These are phyloP conservation scores for Petrosia ficiformis DNA, from an alignment of 37 sponge, comb jelly and placozoan species.

Conservation along the genomic window DNA sequence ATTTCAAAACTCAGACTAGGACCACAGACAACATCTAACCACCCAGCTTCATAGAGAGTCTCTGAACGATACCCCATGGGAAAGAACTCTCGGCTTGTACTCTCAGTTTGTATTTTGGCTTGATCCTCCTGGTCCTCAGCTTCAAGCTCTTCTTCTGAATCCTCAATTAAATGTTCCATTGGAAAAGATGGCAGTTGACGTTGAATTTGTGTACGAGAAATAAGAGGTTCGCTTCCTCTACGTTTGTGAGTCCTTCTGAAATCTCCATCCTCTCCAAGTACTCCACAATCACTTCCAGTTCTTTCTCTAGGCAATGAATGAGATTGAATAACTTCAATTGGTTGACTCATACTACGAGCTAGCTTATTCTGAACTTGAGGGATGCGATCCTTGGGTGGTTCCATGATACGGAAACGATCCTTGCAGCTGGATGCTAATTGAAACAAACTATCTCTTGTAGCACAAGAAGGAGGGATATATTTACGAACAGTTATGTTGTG, in stretches of 20 bases:
- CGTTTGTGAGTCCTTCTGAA: not conserved
- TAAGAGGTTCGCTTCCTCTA: not conserved
- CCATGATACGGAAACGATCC: conserved; percentile 46
- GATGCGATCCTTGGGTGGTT: not conserved
- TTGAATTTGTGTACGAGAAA: not conserved
- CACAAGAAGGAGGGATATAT: conserved; percentile 59
- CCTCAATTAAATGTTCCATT: not conserved
- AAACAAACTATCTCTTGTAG: conserved; percentile 52
- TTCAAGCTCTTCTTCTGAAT: not conserved
- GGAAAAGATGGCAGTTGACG: too few relatives aligned
- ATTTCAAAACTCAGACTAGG: conserved; percentile 37
- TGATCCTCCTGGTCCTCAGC: not conserved
- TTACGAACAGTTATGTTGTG: conserved; percentile 55
- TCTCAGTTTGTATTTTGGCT: not conserved
- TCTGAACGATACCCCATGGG: conserved; percentile 53
- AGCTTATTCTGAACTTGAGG: not conserved
- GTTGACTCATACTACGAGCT: not conserved
- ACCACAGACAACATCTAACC: conserved; percentile 77
- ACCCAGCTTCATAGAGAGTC: conserved; percentile 61
- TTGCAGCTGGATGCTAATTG: conserved; percentile 41
- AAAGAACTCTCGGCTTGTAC: conserved; percentile 39
- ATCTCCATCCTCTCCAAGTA: not conserved
- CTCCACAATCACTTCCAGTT: not conserved
- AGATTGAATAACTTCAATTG: not conserved
- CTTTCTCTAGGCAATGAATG: too few relatives aligned